Evolutionary conservation across 2,797 vertebrate species (phyloP).

Genomic region (Myotis vivesi): DNA sequence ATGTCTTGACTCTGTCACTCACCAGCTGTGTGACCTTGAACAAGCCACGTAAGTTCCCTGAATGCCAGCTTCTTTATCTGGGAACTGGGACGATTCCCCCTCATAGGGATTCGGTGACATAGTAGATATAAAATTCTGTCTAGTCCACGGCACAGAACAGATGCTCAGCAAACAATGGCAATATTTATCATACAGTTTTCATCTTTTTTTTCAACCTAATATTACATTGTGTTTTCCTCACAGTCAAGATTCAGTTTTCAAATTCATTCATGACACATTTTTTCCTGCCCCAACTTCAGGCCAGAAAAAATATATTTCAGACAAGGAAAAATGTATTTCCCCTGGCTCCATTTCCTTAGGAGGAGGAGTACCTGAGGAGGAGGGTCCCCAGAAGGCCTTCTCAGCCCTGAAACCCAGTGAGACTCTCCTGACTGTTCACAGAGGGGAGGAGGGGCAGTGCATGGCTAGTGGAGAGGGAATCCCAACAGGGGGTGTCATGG

Average conservation of each 20-base stretch:
- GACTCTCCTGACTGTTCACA: background rate
- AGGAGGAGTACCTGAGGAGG: background rate
- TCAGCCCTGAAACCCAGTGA: background rate
- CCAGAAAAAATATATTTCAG: background rate
- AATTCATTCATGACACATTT: background rate
- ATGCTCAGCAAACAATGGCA: background rate
- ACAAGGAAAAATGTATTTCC: background rate
- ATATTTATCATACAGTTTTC: background rate
- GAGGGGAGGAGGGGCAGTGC: background rate
- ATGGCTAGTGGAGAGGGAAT: background rate
- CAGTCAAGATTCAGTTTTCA: background rate
- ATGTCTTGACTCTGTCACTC: background rate
- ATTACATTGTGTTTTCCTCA: background rate
- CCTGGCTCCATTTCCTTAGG: background rate
- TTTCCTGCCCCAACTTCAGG: background rate
- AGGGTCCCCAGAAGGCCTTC: too few relatives aligned
- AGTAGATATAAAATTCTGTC: background rate
- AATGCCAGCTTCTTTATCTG: background rate
- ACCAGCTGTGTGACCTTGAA: background rate
- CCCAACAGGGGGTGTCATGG: accelerated
- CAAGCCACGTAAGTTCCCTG: background rate
- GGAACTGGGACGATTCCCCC: background rate
- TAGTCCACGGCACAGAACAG: background rate
- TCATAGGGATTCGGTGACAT: background rate
- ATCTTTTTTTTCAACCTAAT: background rate